Evolutionary conservation across 53 echinoderm and acorn worm genomes (phyloP).

Genomic region (Temnopleurus reevesii): DNA sequence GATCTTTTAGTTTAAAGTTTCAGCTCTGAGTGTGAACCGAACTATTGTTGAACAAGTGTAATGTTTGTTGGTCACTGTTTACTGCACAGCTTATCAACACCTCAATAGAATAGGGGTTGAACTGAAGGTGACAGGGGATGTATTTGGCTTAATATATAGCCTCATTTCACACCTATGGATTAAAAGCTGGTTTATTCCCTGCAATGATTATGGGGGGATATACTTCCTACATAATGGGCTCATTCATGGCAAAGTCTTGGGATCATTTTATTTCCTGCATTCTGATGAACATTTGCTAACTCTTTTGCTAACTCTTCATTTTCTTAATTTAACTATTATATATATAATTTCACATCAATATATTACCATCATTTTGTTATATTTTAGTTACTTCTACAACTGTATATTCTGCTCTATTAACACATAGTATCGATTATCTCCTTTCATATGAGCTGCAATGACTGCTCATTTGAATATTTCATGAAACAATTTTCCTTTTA

Average conservation of each 20-base stretch:
- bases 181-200: neutral
- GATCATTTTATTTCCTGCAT: neutral
- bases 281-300: neutral
- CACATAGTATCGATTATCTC: too few relatives aligned
- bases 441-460: neutral
- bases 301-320: too few relatives aligned
- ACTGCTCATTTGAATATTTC: too few relatives aligned
- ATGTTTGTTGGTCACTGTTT: neutral
- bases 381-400: too few relatives aligned
- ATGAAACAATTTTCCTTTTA: too few relatives aligned
- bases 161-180: neutral
- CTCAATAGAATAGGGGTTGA: neutral
- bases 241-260: neutral
- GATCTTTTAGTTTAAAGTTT: too few relatives aligned
- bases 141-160: too few relatives aligned
- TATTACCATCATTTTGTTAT: neutral
- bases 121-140: neutral
- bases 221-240: too few relatives aligned
- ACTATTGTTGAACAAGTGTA: conserved; percentile 8
- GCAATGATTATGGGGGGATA: too few relatives aligned
- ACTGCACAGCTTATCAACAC: neutral
- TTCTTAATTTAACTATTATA: too few relatives aligned
- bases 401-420: too few relatives aligned
- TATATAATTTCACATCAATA: neutral
- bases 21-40: too few relatives aligned